Evolutionary conservation across 1,140 invertebrate species (phyloP), one percentile per base, ranked within the genome.

Genomic region (Pseudomyrmex dendroicus): DNA sequence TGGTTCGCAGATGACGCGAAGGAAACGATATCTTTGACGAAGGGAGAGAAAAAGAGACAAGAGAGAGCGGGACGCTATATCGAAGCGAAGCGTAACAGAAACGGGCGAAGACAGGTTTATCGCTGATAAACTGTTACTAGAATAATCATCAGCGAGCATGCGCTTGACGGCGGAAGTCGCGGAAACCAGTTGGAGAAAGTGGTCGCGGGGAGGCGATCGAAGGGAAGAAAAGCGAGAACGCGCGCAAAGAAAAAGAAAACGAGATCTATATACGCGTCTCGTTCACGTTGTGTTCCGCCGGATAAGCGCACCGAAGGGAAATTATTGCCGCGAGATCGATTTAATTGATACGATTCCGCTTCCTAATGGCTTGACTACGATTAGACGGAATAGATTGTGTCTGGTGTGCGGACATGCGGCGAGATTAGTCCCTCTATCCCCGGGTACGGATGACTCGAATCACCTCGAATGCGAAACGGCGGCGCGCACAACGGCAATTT

Each of bases 321-420:
- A 78, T 57, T 62, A 64, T 63, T 82, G 56, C 46, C 17, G 35
- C 25, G 56, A 85, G 84, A 85, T 87, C 64, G 77, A 88, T 89
- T 85, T 83, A 78, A 85, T 88, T 73, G 86, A 89, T 89, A 88
- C 12, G 35, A 50, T 22, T 50, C 9, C 35, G 46, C 50, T 83
- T 74, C 35, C 68, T 88, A 89, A 88, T 88, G 83, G 67, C 52
- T 63, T 12, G 50, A 61, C 22, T 59, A 68, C 72, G 76, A 87
- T 88, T 88, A 85, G 77, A 59, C 15, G 83, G 72, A 88, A 88
- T 68, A 73, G 72, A 88, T 88, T 64, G 83, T 80, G 52, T 77
- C 70, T 82, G 61, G 83, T 82, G 68, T 57, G 20, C 61, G 64
- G 80, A 52, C 82, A 64, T 56, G 48, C 56, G 73, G 63, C 67